phyloP scores from a whole-genome alignment of 2,797 vertebrate genomes.

The Pseudocheirus occidentalis region DNA sequence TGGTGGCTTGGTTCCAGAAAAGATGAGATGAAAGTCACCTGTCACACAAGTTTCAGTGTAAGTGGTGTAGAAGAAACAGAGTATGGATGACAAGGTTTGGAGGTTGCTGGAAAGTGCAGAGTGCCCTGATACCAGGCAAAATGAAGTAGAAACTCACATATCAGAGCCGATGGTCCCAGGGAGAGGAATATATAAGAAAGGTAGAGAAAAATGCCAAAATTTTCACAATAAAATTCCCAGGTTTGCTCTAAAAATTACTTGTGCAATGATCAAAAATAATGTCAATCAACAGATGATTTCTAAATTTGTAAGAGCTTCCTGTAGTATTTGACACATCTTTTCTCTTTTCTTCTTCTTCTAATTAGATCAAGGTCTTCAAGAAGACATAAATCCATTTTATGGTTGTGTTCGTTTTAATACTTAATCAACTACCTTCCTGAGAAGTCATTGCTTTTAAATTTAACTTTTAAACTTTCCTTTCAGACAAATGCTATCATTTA shows the following conservation, averaged over 20 bases:
- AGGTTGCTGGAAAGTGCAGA: not conserved
- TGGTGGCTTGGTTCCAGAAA: not conserved
- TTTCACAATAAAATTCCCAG: slow-evolving; percentile 24
- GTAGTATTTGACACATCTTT: slow-evolving; percentile 47
- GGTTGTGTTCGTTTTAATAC: slow-evolving; percentile 73
- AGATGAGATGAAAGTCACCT: not conserved
- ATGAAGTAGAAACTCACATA: not conserved
- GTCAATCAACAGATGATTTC: slow-evolving; percentile 64
- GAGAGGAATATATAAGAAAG: not conserved
- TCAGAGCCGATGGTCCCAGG: not conserved
- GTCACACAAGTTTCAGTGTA: not conserved
- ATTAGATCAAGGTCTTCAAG: slow-evolving; percentile 73
- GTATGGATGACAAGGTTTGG: not conserved
- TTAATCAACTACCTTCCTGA: slow-evolving; percentile 71
- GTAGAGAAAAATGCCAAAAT: not conserved
- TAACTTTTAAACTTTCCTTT: slow-evolving; percentile 78
- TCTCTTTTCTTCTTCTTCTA: slow-evolving; percentile 52
- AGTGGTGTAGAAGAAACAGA: not conserved
- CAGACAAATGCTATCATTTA: slow-evolving; percentile 79
- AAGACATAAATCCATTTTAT: slow-evolving; percentile 76
- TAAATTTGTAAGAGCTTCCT: slow-evolving; percentile 61
- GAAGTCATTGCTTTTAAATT: slow-evolving; percentile 70
- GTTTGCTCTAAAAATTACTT: slow-evolving; percentile 32
- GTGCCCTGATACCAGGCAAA: not conserved
- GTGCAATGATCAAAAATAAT: slow-evolving; percentile 25